Evolutionary conservation across 1,140 invertebrate genomes (phyloP), one percentile per base, ranked within the genome.

Genomic region (Drosophila funebris): DNA sequence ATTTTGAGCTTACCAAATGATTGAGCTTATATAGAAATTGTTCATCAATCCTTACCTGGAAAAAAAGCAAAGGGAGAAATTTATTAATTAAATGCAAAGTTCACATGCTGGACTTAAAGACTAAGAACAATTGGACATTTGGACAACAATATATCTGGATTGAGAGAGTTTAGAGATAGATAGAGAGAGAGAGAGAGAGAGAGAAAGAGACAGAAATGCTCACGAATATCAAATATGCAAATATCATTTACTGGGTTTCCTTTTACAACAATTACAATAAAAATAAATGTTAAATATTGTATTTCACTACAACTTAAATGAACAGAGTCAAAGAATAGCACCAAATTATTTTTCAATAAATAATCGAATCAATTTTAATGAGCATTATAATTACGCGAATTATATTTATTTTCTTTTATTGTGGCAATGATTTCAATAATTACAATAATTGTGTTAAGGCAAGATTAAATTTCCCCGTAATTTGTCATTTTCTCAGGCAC

Each of bases 11-110:
- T 91, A 91, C 90, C 90, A 91, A 85, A 90, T 89, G 76, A 80
- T 91, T 90, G 41, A 90, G 73, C 71, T 90, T 91, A 90, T 88
- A 91, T 22, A 91, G 71, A 82, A 78, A 78, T 79, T 91, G 79
- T 90, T 91, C 85, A 82, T 91, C 83, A 56, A 91, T 90, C 81
- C 90, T 91, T 91, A 91, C 90, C 90, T 91, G 87, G 18, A 91
- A 90, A 90, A 16, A 73, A 76, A 69, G 71, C 7, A 69, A 69
- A 44, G 20, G 31, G 20, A 79, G 56, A 48, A 63, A 63, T 58
- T 52, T 57, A 73, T 89, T 68, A 74, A 61, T 80, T 39, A 4
- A 46, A 52, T 41, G 33, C 9, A 33, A 52, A 18, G 3, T 20
- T 31, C 39, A 50, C 3, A 13, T 33, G 1, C 6, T 3, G 3